Percentiles rank a stretch among this genome's conserved stretches.
phyloP scores from a whole-genome alignment of 2,113 vertebrate genomes.

The Tyrannus savana region DNA sequence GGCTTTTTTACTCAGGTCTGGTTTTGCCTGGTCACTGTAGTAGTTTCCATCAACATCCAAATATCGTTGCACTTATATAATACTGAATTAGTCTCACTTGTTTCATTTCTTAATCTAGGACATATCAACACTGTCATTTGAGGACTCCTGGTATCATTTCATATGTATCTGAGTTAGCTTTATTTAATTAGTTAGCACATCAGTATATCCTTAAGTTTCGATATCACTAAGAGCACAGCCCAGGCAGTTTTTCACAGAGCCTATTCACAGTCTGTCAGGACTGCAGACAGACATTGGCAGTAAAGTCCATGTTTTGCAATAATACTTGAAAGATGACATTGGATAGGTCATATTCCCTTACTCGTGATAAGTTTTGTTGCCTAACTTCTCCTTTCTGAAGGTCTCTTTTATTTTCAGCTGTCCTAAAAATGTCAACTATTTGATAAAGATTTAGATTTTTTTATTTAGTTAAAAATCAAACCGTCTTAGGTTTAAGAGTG shows the following conservation, averaged over 20 bases:
- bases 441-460: not conserved
- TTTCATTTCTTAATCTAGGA: not conserved
- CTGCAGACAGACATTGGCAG: not conserved
- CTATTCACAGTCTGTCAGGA: not conserved
- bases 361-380: not conserved
- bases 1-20: not conserved
- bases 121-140: not conserved
- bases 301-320: not conserved
- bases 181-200: not conserved
- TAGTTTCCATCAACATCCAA: not conserved
- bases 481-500: not conserved
- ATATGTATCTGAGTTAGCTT: not conserved
- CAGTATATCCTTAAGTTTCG: not conserved
- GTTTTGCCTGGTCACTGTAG: not conserved
- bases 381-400: not conserved
- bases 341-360: not conserved
- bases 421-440: not conserved
- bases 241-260: not conserved
- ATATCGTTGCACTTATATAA: fast-evolving
- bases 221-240: not conserved
- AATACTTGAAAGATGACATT: not conserved
- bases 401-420: not conserved
- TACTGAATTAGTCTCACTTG: not conserved
- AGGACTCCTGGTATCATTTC: not conserved
- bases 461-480: not conserved